A percentile compares a stretch with the other conserved stretches of the same genome.
Evolutionary conservation across 2,113 vertebrate species (phyloP).

Genomic region (Ailuropoda melanoleuca): DNA sequence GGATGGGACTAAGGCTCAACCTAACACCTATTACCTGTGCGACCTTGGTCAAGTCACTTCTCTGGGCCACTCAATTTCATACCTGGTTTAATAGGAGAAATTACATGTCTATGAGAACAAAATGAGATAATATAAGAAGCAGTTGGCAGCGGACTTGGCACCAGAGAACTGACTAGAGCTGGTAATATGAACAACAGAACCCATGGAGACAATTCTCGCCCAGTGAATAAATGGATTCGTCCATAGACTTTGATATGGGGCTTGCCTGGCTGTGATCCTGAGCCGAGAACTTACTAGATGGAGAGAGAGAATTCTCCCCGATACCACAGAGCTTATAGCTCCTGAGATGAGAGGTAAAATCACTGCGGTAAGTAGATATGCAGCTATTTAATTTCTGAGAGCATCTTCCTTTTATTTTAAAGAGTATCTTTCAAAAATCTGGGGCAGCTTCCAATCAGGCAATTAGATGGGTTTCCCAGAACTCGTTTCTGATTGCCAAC

Average conservation of each 20-base stretch:
- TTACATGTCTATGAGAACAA: background rate
- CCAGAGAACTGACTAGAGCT: background rate
- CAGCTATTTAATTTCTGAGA: constrained; percentile 56
- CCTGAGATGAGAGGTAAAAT: background rate
- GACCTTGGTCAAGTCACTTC: background rate
- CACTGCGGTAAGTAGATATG: background rate
- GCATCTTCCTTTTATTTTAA: constrained; percentile 35
- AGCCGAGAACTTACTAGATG: background rate
- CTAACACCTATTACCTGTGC: background rate
- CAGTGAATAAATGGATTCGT: background rate
- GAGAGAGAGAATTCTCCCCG: background rate
- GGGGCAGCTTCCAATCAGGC: constrained; percentile 66
- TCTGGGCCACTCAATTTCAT: background rate
- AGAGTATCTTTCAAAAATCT: constrained; percentile 53
- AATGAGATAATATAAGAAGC: background rate
- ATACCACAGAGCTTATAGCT: background rate
- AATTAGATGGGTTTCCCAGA: constrained; percentile 71
- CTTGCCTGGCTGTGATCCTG: background rate
- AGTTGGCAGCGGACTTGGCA: background rate
- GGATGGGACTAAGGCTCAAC: background rate
- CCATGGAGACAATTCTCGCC: background rate
- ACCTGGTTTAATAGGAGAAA: background rate
- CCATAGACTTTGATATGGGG: background rate
- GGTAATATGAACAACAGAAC: background rate
- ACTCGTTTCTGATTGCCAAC: constrained; percentile 54